Evolutionary conservation across 1,140 invertebrate genomes (phyloP).

Genomic region (Venustaconcha ellipsiformis): DNA sequence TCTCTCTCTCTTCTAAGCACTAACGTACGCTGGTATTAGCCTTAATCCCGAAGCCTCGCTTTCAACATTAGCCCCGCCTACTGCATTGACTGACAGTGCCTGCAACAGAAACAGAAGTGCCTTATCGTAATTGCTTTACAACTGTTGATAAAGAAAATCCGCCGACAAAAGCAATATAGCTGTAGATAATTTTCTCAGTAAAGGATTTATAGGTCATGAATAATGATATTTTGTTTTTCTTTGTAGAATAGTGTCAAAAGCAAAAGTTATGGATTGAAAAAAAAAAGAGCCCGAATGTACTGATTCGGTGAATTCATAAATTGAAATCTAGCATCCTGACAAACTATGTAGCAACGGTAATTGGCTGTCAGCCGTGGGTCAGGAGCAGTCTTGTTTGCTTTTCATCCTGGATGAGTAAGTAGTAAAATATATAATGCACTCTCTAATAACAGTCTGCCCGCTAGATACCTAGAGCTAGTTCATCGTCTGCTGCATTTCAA

Average conservation of each 20-base stretch:
- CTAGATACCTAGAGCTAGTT: too few species aligned
- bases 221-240: neutral
- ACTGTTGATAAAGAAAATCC: slow-evolving; percentile 30
- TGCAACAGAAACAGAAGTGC: slow-evolving; percentile 29
- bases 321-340: too few species aligned
- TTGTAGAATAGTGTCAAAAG: neutral
- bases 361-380: too few species aligned
- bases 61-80: slow-evolving; percentile 42
- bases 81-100: slow-evolving; percentile 41
- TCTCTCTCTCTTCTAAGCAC: slow-evolving; percentile 29
- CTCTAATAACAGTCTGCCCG: too few species aligned
- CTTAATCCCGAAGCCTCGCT: slow-evolving; percentile 45
- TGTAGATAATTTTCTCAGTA: slow-evolving; percentile 19
- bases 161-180: slow-evolving; percentile 16
- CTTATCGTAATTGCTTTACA: slow-evolving; percentile 36
- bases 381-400: too few species aligned
- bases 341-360: too few species aligned
- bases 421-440: too few species aligned
- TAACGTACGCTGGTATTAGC: slow-evolving; percentile 35
- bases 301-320: neutral
- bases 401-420: too few species aligned
- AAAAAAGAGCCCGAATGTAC: neutral
- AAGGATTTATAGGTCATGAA: neutral
- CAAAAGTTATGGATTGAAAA: neutral
- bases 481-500: too few species aligned